Evolutionary conservation across 2,797 vertebrate genomes (phyloP), one percentile per base, ranked within the genome.

Genomic region (Sorex maritimensis): DNA sequence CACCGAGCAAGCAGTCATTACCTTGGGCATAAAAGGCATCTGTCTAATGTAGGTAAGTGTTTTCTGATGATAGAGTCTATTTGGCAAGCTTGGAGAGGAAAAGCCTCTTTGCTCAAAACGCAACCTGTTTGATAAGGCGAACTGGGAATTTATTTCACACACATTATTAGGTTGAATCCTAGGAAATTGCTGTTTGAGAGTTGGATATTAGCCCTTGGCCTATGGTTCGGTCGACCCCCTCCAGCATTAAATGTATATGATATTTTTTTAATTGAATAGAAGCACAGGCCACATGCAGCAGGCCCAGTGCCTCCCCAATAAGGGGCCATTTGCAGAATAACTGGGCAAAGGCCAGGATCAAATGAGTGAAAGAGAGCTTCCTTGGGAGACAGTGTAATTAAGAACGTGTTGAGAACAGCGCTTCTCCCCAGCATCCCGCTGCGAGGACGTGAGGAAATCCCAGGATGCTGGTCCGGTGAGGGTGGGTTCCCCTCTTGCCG

Each of bases 301-400:
- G 15, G 4, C 21, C 69, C 73, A 11, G 3, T 44, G 10, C 83
- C 86, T 92, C 69, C 26, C n/a, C 44, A 71, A 30, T 10, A 6
- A 52, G 9, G 80, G 52, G 38, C 58, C 72, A 55, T 83, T 83
- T 67, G 30, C 73, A 94, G 92, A 92, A 67, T 71, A 83, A 77
- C 67, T 23, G 38, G 68, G 73, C 68, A 73, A 69, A 82, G 61
- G 13, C 46, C 41, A 41, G 2, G 34, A 72, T 86, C 63, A 61
- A 19, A 7, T 49, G 41, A 63, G 21, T 52, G 74, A 13, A 19
- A 87, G 58, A 61, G 15, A 61, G 58, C 58, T 19, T 19, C 58
- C 21, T 61, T 61, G 19, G 5, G 5, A 88, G 83, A 58, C 0
- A 14, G 15, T 75, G 23, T n/a, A 68, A 65, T 78, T 87, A 81